A percentile compares a stretch with the other conserved stretches of the same genome.
Evolutionary conservation across 2,888 invertebrate species (phyloP).

Genomic region (Drosophila putrida): DNA sequence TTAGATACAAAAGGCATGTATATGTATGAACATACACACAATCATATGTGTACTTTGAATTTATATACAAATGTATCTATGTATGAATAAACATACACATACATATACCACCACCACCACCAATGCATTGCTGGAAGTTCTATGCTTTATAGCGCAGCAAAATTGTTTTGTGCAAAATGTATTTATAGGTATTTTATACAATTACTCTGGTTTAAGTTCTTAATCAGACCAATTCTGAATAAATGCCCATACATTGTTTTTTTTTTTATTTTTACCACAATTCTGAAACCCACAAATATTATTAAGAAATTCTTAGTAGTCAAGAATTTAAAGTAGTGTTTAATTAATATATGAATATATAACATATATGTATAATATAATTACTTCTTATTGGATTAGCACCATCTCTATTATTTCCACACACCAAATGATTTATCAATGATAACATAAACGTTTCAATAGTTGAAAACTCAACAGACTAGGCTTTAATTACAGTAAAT

Average conservation of each 20-base stretch:
- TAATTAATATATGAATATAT: not conserved
- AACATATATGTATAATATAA: not conserved
- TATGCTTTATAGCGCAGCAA: slow-evolving; percentile 2
- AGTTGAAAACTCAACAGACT: no score
- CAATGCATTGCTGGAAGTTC: slow-evolving; percentile 15
- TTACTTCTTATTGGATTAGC: not conserved
- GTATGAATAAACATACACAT: not conserved
- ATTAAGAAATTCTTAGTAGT: not conserved
- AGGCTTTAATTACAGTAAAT: no score
- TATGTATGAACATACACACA: not conserved
- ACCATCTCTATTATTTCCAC: not conserved
- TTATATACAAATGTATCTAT: not conserved
- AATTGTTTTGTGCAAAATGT: slow-evolving; percentile 21
- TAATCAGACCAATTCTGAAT: slow-evolving; percentile 7
- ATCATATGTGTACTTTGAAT: not conserved
- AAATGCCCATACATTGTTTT: slow-evolving; percentile 9
- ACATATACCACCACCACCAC: no score
- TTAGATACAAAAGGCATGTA: slow-evolving; percentile 8
- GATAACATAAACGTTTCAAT: no score
- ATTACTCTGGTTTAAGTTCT: slow-evolving; percentile 13
- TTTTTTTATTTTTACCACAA: slow-evolving; percentile 5
- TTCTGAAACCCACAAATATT: not conserved
- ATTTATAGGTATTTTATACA: slow-evolving; percentile 17
- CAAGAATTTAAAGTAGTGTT: not conserved
- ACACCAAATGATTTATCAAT: not conserved